These are phyloP conservation scores for Camponotus vicinus DNA, from an alignment of 1,140 invertebrate species.

Conservation along the genomic window DNA sequence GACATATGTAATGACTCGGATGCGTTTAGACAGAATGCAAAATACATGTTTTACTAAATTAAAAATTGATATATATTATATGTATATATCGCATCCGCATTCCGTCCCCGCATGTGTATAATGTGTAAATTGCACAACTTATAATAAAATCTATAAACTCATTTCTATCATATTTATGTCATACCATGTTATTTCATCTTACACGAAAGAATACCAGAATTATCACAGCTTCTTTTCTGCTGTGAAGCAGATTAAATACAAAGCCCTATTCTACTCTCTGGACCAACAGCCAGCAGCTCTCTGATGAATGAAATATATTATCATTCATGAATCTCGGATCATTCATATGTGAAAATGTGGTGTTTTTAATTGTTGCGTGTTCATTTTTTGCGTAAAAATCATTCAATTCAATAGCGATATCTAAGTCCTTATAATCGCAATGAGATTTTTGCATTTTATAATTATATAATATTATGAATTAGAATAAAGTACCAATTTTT, in stretches of 20 bases:
- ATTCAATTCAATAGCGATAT: slow-evolving; percentile 11
- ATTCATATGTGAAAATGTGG: slow-evolving; percentile 26
- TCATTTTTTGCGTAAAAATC: background rate
- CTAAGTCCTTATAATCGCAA: background rate
- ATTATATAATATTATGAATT: slow-evolving; percentile 13
- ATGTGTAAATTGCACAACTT: slow-evolving; percentile 39
- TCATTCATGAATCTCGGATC: background rate
- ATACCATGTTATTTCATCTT: slow-evolving; percentile 25
- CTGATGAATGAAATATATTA: slow-evolving; percentile 17
- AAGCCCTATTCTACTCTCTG: slow-evolving; percentile 49
- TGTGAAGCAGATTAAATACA: slow-evolving; percentile 68
- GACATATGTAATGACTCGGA: slow-evolving; percentile 12
- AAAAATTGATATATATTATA: slow-evolving; percentile 17
- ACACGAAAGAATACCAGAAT: slow-evolving; percentile 59
- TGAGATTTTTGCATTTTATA: slow-evolving; percentile 8
- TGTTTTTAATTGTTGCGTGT: background rate
- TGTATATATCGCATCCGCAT: background rate
- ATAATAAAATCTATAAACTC: slow-evolving; percentile 51
- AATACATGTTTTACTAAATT: slow-evolving; percentile 11
- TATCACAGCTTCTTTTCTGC: slow-evolving; percentile 70
- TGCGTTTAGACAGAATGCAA: background rate
- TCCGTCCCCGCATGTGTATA: background rate
- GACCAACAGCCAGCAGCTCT: slow-evolving; percentile 37
- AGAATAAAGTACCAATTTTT: slow-evolving; percentile 11
- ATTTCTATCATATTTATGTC: slow-evolving; percentile 35